phyloP scores from a whole-genome alignment of 2,797 vertebrate genomes.

The Momotus momota region DNA sequence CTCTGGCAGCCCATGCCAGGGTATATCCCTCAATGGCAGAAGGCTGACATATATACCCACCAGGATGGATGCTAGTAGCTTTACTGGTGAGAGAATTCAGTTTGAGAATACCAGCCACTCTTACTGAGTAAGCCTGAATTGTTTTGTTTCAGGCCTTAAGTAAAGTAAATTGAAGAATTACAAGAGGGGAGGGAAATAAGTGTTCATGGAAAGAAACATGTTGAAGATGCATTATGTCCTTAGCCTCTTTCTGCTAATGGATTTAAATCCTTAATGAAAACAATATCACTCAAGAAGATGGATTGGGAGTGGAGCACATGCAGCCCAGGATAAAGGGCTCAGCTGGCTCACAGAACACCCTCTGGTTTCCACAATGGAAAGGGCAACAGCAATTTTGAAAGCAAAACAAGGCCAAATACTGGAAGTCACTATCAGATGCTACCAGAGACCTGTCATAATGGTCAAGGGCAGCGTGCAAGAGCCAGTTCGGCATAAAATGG shows the following conservation, averaged over 20 bases:
- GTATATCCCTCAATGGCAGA: neutral
- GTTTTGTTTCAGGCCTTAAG: conserved; percentile 6
- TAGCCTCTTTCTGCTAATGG: neutral
- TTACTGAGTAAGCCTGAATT: neutral
- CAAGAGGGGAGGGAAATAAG: neutral
- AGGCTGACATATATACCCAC: too few relatives aligned
- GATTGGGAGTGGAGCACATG: neutral
- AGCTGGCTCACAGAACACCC: neutral
- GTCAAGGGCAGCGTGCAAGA: neutral
- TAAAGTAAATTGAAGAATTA: neutral
- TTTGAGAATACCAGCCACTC: neutral
- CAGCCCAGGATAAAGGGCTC: neutral
- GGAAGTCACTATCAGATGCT: neutral
- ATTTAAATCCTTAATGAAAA: neutral
- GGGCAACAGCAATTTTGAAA: neutral
- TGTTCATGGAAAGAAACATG: neutral
- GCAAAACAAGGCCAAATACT: neutral
- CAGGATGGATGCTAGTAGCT: neutral
- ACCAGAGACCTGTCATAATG: neutral
- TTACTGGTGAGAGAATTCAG: neutral
- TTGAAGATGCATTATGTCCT: neutral
- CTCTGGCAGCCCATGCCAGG: neutral
- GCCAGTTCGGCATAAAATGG: neutral
- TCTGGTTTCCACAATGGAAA: neutral
- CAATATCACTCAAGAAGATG: neutral